These are phyloP conservation scores for Gavia stellata DNA, from an alignment of 2,113 vertebrate species.

Conservation along the genomic window DNA sequence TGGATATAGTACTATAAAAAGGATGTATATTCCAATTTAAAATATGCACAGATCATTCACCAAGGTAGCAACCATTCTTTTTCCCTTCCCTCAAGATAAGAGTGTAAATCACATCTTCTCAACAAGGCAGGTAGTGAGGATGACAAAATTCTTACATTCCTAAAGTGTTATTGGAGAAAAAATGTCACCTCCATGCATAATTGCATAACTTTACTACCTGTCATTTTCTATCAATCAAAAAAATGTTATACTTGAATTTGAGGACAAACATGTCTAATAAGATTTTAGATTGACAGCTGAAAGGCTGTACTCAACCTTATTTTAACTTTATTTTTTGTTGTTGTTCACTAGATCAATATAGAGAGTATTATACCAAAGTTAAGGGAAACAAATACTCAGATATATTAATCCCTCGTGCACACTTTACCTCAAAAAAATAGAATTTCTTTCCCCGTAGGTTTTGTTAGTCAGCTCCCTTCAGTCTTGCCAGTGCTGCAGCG, in stretches of 20 bases:
- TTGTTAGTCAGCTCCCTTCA: background rate
- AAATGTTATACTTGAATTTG: constrained; percentile 31
- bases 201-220: constrained; percentile 41
- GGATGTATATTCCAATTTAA: constrained; percentile 58
- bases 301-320: constrained; percentile 15
- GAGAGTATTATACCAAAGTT: background rate
- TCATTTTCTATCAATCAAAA: constrained; percentile 50
- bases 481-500: background rate
- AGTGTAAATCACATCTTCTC: constrained; percentile 62
- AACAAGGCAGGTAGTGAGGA: constrained; percentile 56
- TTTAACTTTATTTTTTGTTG: constrained; percentile 47
- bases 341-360: constrained; percentile 39
- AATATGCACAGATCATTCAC: constrained; percentile 60
- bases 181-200: constrained; percentile 61
- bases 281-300: constrained; percentile 41
- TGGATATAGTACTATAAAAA: constrained; percentile 53
- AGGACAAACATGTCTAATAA: constrained; percentile 7
- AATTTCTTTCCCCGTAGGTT: background rate
- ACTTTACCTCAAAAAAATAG: background rate
- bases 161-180: constrained; percentile 59
- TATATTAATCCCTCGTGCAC: constrained; percentile 26
- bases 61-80: constrained; percentile 15
- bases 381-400: constrained; percentile 11
- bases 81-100: constrained; percentile 55
- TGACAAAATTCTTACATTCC: constrained; percentile 63